phyloP scores from a whole-genome alignment of 2,888 invertebrate genomes.

The Lepidocyrtoides sp. region DNA sequence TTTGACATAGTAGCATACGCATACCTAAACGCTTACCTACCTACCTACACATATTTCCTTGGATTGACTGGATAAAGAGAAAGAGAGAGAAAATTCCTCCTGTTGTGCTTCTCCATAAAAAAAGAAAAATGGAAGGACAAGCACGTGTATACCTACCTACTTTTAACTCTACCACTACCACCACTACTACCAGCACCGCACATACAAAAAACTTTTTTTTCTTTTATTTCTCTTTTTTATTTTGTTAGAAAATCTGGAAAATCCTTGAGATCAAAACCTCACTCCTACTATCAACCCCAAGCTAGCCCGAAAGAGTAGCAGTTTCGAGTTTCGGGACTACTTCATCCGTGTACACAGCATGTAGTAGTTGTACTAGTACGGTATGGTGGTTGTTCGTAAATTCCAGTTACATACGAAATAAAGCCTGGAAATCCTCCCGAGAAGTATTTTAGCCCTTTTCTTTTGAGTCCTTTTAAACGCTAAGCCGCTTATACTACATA shows the following conservation, averaged over 20 bases:
- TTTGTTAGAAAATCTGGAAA: slow-evolving; percentile 56
- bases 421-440: slow-evolving; percentile 60
- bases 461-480: slow-evolving; percentile 39
- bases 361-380: background rate
- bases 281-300: slow-evolving; percentile 25
- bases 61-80: slow-evolving; percentile 34
- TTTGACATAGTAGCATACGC: background rate
- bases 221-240: slow-evolving; percentile 12
- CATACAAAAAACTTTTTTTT: slow-evolving; percentile 21
- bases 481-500: slow-evolving; percentile 60
- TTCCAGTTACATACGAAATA: slow-evolving; percentile 54
- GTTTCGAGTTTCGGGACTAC: slow-evolving; percentile 29
- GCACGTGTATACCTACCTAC: slow-evolving; percentile 20
- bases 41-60: background rate
- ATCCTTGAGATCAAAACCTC: slow-evolving; percentile 77
- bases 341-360: slow-evolving; percentile 21
- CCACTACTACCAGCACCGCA: background rate
- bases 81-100: slow-evolving; percentile 24
- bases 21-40: background rate
- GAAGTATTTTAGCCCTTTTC: slow-evolving; percentile 65
- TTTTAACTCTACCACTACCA: background rate
- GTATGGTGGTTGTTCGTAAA: slow-evolving; percentile 39
- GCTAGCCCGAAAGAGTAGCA: background rate
- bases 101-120: slow-evolving; percentile 20
- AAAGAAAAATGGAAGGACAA: slow-evolving; percentile 19